phyloP scores from a whole-genome alignment of 1,140 invertebrate species.

The Potamilus streckersoni region DNA sequence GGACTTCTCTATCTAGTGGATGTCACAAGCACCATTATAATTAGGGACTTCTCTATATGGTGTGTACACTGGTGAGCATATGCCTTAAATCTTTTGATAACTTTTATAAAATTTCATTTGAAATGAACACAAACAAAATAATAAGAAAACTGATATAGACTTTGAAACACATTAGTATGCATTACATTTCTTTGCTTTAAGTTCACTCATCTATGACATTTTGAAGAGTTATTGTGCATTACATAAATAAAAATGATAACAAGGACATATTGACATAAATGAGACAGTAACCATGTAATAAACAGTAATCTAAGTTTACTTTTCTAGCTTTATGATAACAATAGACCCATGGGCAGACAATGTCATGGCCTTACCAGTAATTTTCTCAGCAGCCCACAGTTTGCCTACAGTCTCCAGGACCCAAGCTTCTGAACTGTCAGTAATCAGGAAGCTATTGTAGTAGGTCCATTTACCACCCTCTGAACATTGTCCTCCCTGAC shows the following conservation, averaged over 20 bases:
- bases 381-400: slow-evolving; percentile 80
- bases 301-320: neutral
- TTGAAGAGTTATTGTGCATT: neutral
- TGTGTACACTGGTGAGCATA: neutral
- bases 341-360: neutral
- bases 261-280: neutral
- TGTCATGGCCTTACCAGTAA: slow-evolving; percentile 70
- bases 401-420: slow-evolving; percentile 56
- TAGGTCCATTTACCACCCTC: slow-evolving; percentile 50
- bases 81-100: neutral
- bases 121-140: too few species aligned
- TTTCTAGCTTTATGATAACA: neutral
- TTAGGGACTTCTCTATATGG: too few species aligned
- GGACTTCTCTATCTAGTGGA: too few species aligned
- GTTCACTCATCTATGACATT: neutral
- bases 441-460: slow-evolving; percentile 59
- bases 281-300: too few species aligned
- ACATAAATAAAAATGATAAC: neutral
- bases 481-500: slow-evolving; percentile 75
- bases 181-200: too few species aligned
- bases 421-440: slow-evolving; percentile 59
- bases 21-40: too few species aligned
- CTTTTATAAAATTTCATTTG: neutral
- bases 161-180: too few species aligned
- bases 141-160: too few species aligned